A percentile compares a stretch with the other conserved stretches of the same genome.
Evolutionary conservation across 1,140 invertebrate species (phyloP).

Genomic region (Macrobrachium rosenbergii): DNA sequence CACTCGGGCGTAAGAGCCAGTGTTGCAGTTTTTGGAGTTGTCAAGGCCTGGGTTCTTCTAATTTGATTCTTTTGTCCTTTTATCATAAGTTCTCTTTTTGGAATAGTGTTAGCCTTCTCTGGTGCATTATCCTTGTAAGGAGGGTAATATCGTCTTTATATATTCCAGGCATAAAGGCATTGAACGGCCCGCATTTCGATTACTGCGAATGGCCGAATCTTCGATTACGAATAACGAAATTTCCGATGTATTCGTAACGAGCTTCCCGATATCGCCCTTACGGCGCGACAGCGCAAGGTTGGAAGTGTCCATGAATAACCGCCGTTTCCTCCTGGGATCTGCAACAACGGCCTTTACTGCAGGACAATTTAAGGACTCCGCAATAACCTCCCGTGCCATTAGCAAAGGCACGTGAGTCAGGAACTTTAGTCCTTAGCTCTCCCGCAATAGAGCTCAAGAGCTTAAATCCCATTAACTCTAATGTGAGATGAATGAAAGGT

Average conservation of each 20-base stretch:
- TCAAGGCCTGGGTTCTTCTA: neutral
- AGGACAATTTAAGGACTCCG: neutral
- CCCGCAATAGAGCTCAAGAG: no score
- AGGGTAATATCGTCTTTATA: no score
- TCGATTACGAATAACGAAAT: neutral
- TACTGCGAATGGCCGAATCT: neutral
- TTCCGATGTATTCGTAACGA: neutral
- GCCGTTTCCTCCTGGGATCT: no score
- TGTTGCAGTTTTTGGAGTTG: neutral
- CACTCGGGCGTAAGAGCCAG: neutral
- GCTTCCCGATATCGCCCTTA: constrained; percentile 13
- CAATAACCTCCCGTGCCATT: no score
- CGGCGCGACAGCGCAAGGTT: neutral
- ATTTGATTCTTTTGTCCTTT: constrained; percentile 9
- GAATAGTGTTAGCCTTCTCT: no score
- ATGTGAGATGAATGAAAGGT: no score
- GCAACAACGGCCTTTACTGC: constrained; percentile 4
- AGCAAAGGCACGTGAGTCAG: no score
- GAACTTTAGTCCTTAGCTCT: no score
- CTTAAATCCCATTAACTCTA: no score
- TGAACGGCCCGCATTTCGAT: no score
- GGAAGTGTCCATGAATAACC: neutral
- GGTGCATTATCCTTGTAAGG: no score
- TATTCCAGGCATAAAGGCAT: no score
- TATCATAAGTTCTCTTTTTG: neutral